Base-by-base conservation (phyloP, 2,797 vertebrate species). In the Tauraco hartlaubi region DNA sequence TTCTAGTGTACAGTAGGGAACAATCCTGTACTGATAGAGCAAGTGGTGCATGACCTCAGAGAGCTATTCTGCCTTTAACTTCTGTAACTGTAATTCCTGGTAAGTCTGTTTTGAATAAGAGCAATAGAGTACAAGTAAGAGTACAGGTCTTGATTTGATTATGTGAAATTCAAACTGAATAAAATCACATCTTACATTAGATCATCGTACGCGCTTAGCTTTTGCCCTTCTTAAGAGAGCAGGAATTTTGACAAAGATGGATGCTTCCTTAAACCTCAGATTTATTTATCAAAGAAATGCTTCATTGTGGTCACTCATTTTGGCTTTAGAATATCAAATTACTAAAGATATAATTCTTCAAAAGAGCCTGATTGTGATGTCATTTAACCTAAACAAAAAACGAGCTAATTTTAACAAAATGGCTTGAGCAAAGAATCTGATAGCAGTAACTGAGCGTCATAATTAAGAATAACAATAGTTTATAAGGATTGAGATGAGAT, bases 91-190 rank as follows among this genome's bases (percentile, higher is more conserved):
- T 86, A 74, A 89, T 92, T 95, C 72, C 73, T 94, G 68, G 14
- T 31, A 69, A 80, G 58, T 85, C 95, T 96, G 90, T 55, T 97
- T 92, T 86, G 84, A 96, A 92, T 96, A 95, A 96, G 29, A 95
- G 46, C 49, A 77, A 56, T 64, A 51, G n/a, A 88, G 22, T 39
- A 90, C 41, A 79, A 92, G 66, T 78, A 85, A 90, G 79, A 88
- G 86, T 69, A 86, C 17, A 80, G 46, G 55, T 87, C 90, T 96
- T 95, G 83, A 93, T 92, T 89, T 95, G 84, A 95, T 96, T 95
- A 95, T 39, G 52, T 69, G 62, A 90, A 92, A 96, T 78, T 93
- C 91, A 94, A 86, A 94, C 1, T 18, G 87, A 92, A 91, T 94
- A 92, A 95, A 97, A 94, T 91, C 81, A 82, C 76, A 72, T 85